Evolutionary conservation across 2,888 invertebrate genomes (phyloP), one percentile per base, ranked within the genome.

Genomic region (Synanthedon vespiformis): DNA sequence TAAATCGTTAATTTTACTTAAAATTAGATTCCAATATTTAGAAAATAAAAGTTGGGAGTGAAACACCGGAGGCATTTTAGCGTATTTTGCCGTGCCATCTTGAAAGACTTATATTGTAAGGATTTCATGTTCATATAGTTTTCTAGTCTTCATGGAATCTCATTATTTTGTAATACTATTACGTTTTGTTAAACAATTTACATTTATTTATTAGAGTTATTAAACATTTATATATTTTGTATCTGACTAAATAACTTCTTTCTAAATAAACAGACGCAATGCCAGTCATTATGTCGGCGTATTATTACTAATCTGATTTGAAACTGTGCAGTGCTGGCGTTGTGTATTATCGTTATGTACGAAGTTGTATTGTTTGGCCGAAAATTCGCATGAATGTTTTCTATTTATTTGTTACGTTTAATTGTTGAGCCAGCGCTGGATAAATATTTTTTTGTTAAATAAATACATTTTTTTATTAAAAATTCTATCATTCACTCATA

Each of bases 61-160:
- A 71, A 70, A 77, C 78, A 75, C 74, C 71, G 65, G 67, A 74
- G 85, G 86, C 86, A 86, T 86, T 86, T 86, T 61, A 73, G 72
- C 80, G 76, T 82, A 79, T 79, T 80, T 82, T 82, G 81, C 80
- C 79, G 74, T 77, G 78, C 72, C 81, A 86, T 77, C 82, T 77
- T 84, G 84, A 83, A 87, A 87, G 85, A 86, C 86, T 87, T 85
- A 85, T 34, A 34, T 76, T 81, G 77, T 86, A 84, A 87, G 85
- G 76, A 83, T 85, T 85, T 86, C 86, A 83, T 81, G 78, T 83
- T 84, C 87, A 87, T 86, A 72, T 87, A 87, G 86, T 83, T 74
- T 76, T 85, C 84, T 87, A 87, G 87, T 80, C 76, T 80, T 86
- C 86, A 86, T 84, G 76, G 72, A 80, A 80, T 84, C 79, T 85